phyloP scores from a whole-genome alignment of 2,888 invertebrate genomes.

The Pandemis heparana region DNA sequence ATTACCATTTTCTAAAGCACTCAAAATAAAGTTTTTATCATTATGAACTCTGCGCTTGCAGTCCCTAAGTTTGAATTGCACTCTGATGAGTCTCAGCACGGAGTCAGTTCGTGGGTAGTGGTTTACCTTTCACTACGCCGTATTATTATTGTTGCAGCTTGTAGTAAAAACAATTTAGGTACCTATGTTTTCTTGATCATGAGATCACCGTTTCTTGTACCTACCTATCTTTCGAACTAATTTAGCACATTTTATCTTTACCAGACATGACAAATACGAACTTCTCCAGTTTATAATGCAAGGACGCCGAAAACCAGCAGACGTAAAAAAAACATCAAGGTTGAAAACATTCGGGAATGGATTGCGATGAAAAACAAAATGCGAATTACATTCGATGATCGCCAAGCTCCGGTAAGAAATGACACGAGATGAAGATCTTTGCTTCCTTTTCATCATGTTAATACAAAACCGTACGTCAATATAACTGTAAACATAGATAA shows the following conservation, averaged over 20 bases:
- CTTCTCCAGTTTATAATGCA: too few species aligned
- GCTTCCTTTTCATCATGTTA: too few species aligned
- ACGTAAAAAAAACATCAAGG: too few species aligned
- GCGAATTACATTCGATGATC: too few species aligned
- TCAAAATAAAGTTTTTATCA: slow-evolving; percentile 40
- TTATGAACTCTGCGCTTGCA: slow-evolving; percentile 52
- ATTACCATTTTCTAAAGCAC: slow-evolving; percentile 22
- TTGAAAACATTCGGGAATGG: too few species aligned
- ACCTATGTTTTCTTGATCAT: background rate
- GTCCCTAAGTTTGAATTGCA: slow-evolving; percentile 56
- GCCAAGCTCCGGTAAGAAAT: too few species aligned
- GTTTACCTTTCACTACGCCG: slow-evolving; percentile 77
- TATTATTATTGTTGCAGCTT: slow-evolving; percentile 54
- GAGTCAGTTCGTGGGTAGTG: slow-evolving; percentile 66
- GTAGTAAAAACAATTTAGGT: background rate
- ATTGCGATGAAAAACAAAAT: too few species aligned
- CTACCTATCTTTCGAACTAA: background rate
- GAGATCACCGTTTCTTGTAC: background rate
- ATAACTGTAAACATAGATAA: background rate
- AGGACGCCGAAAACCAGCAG: too few species aligned
- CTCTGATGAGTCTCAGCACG: slow-evolving; percentile 49
- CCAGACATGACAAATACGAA: too few species aligned
- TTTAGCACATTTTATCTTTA: background rate
- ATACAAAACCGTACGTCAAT: background rate
- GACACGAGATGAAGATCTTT: too few species aligned